A percentile compares a stretch with the other conserved stretches of the same genome.
Conservation (phyloP, 2,113 vertebrate genomes). For the Mirza zaza region DNA sequence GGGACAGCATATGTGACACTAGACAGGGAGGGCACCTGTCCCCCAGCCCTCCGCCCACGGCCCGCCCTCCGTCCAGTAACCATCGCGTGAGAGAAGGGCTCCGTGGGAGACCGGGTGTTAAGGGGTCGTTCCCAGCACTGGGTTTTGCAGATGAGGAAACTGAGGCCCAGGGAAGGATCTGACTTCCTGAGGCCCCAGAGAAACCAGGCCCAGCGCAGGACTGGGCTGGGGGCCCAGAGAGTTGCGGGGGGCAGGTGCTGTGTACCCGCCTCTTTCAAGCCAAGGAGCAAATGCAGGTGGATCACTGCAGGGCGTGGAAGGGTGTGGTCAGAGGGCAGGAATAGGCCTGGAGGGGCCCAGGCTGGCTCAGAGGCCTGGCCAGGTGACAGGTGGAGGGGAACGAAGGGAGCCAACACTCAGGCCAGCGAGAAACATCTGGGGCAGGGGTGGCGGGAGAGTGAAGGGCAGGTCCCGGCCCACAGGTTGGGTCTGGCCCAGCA, state of each 20-base stretch:
- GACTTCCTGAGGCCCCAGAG: background rate
- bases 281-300: background rate
- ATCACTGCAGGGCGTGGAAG: background rate
- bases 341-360: background rate
- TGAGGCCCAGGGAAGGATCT: background rate
- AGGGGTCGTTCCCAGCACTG: rapidly evolving
- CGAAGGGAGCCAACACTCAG: background rate
- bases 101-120: rapidly evolving
- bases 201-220: background rate
- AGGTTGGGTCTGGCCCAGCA: background rate
- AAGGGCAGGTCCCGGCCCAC: background rate
- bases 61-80: no score
- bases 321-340: rapidly evolving
- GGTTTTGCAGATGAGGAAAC: background rate
- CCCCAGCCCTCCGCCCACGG: no score
- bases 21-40: background rate
- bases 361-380: no score
- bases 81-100: no score
- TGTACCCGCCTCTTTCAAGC: background rate
- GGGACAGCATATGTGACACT: rapidly evolving
- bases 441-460: background rate
- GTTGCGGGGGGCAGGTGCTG: rapidly evolving
- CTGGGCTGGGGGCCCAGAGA: background rate
- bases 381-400: background rate
- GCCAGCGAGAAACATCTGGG: background rate